Base-by-base conservation (phyloP, 2,113 vertebrate genomes). In the Emydocephalus ijimae region DNA sequence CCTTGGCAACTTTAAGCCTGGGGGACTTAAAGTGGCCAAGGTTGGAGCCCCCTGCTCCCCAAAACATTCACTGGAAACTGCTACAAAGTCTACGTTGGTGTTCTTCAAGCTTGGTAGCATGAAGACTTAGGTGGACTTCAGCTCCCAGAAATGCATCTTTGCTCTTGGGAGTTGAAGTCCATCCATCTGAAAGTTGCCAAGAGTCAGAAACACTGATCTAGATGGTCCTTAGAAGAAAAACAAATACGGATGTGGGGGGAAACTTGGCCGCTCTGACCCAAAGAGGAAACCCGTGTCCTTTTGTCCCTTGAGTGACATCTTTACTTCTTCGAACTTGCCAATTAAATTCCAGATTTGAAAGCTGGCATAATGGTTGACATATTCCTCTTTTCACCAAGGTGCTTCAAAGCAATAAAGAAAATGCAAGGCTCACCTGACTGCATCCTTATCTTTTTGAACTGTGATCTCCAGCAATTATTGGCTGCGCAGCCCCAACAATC, bases 391-490 rank as follows among this genome's bases (percentile, higher is more conserved):
- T 39, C 52, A 85, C 20, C 29, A 64, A n/a, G 34, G 29, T 43
- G 34, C 57, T 59, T 45, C 0, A 88, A 26, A 87, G 94, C 93
- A 48, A 93, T 91, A 93, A 95, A 95, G 86, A 29, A 50, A 50
- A 10, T 74, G 1, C 90, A 87, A 91, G 96, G 92, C 81, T 93
- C 91, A 8, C 74, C 90, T 92, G 93, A 89, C 91, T 39, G 14
- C 85, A 0, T 64, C 91, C 91, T 97, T 96, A 97, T 97, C 96
- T 96, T 2, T 2, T 34, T 26, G 0, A 20, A 85, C 0, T 0
- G 91, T 95, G 94, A 89, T 9, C 90, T 12, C 20, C 21, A 45
- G 24, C 4, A 9, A 56, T 59, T 61, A 93, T 61, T 85, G 86
- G 90, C 61, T 45, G 29, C 85, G 4, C 57, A 89, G 57, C 92